These are phyloP conservation scores for Idaea dimidiata DNA, from an alignment of 2,888 invertebrate genomes.

Conservation along the genomic window DNA sequence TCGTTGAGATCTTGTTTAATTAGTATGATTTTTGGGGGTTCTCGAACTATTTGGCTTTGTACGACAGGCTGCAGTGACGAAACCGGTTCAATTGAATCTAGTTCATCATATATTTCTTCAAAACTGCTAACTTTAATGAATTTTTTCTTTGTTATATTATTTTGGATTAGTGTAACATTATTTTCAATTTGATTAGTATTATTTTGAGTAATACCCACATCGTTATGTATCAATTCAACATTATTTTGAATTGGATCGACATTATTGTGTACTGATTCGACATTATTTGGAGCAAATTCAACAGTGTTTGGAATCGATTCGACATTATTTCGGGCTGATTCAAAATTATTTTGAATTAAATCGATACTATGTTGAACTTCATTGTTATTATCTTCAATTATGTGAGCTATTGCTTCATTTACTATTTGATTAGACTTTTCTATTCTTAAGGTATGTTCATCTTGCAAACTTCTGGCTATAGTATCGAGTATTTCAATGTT, in stretches of 20 bases:
- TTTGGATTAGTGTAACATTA: constrained; percentile 17
- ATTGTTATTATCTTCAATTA: no score
- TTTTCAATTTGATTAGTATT: constrained; percentile 11
- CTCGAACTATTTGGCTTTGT: constrained; percentile 6
- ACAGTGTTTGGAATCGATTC: no score
- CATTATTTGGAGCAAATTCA: no score
- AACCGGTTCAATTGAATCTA: constrained; percentile 32
- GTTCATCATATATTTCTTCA: constrained; percentile 71
- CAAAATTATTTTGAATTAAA: no score
- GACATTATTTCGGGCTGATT: no score
- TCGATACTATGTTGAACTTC: no score
- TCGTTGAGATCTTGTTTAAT: constrained; percentile 41
- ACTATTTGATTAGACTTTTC: constrained; percentile 27
- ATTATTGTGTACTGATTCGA: no score
- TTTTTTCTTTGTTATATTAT: constrained; percentile 63
- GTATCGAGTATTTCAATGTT: constrained; percentile 70
- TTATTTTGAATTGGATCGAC: no score
- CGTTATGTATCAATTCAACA: no score
- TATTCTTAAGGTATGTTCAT: constrained; percentile 56
- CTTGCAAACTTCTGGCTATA: constrained; percentile 69
- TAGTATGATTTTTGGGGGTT: constrained; percentile 21
- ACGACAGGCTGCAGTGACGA: neutral
- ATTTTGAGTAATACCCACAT: no score
- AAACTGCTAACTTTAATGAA: constrained; percentile 61
- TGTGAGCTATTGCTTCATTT: constrained; percentile 42